Conservation (phyloP, 2,113 vertebrate genomes). For the Poecile atricapillus region DNA sequence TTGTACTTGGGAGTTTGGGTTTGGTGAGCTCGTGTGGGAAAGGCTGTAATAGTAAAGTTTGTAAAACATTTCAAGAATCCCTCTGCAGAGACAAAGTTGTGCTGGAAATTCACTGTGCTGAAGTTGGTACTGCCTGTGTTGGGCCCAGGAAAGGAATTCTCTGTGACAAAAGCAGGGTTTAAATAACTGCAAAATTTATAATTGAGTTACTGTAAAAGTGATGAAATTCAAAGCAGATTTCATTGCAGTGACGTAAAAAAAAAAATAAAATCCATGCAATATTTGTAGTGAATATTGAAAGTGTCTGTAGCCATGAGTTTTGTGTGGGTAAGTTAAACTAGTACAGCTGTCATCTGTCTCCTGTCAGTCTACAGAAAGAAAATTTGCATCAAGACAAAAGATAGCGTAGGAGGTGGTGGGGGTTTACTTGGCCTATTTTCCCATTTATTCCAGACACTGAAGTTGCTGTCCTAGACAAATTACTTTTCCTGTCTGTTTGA, state of each 20-base stretch:
- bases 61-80: not conserved
- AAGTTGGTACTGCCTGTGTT: not conserved
- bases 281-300: not conserved
- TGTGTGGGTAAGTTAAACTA: not conserved
- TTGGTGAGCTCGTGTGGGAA: not conserved
- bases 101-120: fast-evolving
- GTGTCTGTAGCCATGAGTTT: not conserved
- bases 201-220: not conserved
- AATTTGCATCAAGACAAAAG: not conserved
- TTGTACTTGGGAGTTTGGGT: not conserved
- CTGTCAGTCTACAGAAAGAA: not conserved
- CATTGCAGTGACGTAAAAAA: not conserved
- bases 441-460: not conserved
- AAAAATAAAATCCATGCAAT: not conserved
- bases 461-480: slow-evolving; percentile 33
- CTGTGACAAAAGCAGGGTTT: not conserved
- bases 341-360: not conserved
- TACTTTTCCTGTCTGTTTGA: slow-evolving; percentile 17
- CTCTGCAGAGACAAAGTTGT: not conserved
- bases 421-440: slow-evolving; percentile 26
- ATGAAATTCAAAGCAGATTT: not conserved
- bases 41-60: not conserved
- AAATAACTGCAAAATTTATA: not conserved
- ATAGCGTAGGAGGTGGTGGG: not conserved
- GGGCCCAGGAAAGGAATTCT: not conserved